Base-by-base conservation (phyloP, 53 echinoderm and acorn worm genomes). In the Echinarachnius parma region DNA sequence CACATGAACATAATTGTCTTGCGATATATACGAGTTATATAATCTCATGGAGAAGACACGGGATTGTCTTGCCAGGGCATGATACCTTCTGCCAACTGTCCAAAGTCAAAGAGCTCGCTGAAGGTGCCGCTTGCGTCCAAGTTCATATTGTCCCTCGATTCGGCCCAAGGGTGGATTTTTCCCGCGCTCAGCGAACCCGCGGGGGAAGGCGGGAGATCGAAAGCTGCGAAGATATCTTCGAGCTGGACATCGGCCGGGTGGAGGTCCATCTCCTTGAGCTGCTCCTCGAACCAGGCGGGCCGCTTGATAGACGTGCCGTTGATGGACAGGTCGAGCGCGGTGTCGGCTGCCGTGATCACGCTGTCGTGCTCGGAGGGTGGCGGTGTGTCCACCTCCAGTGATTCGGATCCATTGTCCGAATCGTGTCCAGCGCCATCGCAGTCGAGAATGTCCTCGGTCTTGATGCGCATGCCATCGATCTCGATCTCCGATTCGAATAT, bases 401-500 rank as follows among this genome's bases (percentile, higher is more conserved):
- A 91, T 45, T 74, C 82, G 18, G 77, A 80, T 4, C 79, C 54
- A 23, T 59, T n/a, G 2, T 77, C 47, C 36, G 53, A 49, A 1
- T 82, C 66, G 2, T 30, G 45, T 0, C 74, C 85, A n/a, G n/a
- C n/a, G n/a, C n/a, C n/a, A n/a, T n/a, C n/a, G n/a, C n/a, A n/a
- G 25, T 91, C 65, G 19, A 95, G 57, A 55, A 95, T 91, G 59
- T 87, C 90, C 56, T 95, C 91, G 1, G 91, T 91, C 79, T 95
- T 95, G 28, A 95, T 84, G 48, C 78, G 84, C 37, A 80, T 80
- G 34, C 95, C 95, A 9, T 90, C 95, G 8, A 95, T 83, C 15
- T 91, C 91, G 23, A 95, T 95, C 62, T 95, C 95, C 0, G 90
- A 86, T 39, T 90, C 79, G 53, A 95, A 95, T 75, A 95, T 87